Conservation (phyloP, 2,113 vertebrate genomes). For the Genyomyrus donnyi region DNA sequence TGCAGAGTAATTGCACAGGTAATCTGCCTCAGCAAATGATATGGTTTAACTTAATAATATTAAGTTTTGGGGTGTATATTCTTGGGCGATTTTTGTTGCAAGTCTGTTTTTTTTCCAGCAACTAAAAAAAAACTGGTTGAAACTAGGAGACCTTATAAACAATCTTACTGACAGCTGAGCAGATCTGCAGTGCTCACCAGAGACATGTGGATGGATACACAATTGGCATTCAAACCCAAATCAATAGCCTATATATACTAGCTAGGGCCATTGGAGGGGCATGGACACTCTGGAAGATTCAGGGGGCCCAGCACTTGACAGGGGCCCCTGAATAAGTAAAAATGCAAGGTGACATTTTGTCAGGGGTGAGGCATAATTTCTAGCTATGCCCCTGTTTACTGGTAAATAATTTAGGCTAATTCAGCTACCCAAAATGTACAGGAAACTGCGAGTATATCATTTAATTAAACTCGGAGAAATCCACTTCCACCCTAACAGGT, state of each 20-base stretch:
- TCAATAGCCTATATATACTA: neutral
- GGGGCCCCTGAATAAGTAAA: neutral
- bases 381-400: neutral
- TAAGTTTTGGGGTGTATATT: neutral
- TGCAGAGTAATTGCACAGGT: neutral
- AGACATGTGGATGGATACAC: neutral
- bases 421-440: neutral
- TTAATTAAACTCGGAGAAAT: neutral
- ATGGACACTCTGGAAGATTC: neutral
- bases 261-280: neutral
- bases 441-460: neutral
- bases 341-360: neutral
- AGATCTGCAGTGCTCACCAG: neutral
- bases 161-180: neutral
- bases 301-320: neutral
- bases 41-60: neutral
- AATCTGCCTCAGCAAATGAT: neutral
- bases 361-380: neutral
- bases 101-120: neutral
- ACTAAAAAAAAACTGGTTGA: neutral
- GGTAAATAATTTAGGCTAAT: neutral
- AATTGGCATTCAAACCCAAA: neutral
- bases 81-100: neutral
- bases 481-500: neutral
- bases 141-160: neutral